Evolutionary conservation across 2,113 vertebrate species (phyloP), one percentile per base, ranked within the genome.

Genomic region (Oxyruncus cristatus): DNA sequence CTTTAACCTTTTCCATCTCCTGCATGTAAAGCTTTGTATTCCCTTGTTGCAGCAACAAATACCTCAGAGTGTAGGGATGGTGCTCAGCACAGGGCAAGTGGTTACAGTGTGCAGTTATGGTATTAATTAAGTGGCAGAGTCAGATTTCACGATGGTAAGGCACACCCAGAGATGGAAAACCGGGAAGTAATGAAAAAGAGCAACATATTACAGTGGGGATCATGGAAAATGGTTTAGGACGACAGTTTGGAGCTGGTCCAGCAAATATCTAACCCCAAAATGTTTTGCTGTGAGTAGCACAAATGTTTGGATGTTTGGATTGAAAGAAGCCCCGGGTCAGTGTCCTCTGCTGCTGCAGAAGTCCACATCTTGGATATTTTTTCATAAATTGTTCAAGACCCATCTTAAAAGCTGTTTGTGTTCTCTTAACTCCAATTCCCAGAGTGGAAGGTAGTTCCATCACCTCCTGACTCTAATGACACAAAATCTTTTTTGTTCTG

Each of bases 1-100:
- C 92, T 97, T 93, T 93, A 96, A 96, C 85, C 82, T 91, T 95
- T 97, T 96, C 93, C 93, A 94, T 94, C 97, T 93, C 89, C 85
- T 95, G 78, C 84, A 37, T 39, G 79, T 73, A 78, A 82, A 79
- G 90, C 90, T 77, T 94, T 92, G 92, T 95, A 92, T 95, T 95
- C 93, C 96, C 94, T 92, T 17, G 76, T 76, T 3, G 26, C 12
- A 12, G 83, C 72, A 96, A 88, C 93, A 90, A 97, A 96, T 82
- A 66, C 86, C 92, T 95, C 11, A 1, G 77, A 86, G 92, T 6
- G 8, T 46, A 79, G 19, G 41, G 90, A 93, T 32, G 73, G 91
- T 80, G 89, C 89, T 92, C 35, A 2, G 85, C 56, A 23, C 74
- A 41, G 82, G 81, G 83, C 80, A 89, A 47, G 81, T 28, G 5